Conservation (phyloP, 2,113 vertebrate genomes). For the Chrysemys picta region DNA sequence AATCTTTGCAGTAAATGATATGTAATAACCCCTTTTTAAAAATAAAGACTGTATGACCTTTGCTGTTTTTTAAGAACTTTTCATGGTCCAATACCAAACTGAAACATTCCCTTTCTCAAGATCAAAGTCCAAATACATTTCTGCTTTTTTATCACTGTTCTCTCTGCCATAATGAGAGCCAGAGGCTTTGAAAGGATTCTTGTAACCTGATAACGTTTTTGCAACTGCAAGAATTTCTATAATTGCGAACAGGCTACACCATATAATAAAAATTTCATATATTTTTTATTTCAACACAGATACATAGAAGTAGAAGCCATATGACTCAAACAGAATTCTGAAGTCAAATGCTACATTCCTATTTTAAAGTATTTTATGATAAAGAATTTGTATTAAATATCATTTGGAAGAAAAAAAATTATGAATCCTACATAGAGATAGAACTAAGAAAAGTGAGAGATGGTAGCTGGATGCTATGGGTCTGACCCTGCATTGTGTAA, state of each 20-base stretch:
- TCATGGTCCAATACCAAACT: slow-evolving; percentile 55
- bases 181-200: slow-evolving; percentile 39
- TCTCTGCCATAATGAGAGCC: not conserved
- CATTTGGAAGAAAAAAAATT: not conserved
- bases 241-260: slow-evolving; percentile 15
- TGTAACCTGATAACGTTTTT: slow-evolving; percentile 24
- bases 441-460: not conserved
- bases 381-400: not conserved
- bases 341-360: not conserved
- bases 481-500: not conserved
- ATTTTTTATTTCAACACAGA: not conserved
- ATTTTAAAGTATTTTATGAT: not conserved
- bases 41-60: slow-evolving; percentile 56
- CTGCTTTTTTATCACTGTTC: slow-evolving; percentile 13
- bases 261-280: not conserved
- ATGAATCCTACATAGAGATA: not conserved
- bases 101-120: slow-evolving; percentile 65
- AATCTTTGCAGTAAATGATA: slow-evolving; percentile 75
- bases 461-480: not conserved
- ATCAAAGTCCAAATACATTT: slow-evolving; percentile 55
- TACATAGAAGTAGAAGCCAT: not conserved
- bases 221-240: slow-evolving; percentile 28
- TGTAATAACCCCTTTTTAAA: slow-evolving; percentile 64
- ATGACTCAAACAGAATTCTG: not conserved
- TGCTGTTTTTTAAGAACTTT: slow-evolving; percentile 55